Evolutionary conservation across 2,888 invertebrate species (phyloP), one percentile per base, ranked within the genome.

Genomic region (Chrysolina oricalcia): DNA sequence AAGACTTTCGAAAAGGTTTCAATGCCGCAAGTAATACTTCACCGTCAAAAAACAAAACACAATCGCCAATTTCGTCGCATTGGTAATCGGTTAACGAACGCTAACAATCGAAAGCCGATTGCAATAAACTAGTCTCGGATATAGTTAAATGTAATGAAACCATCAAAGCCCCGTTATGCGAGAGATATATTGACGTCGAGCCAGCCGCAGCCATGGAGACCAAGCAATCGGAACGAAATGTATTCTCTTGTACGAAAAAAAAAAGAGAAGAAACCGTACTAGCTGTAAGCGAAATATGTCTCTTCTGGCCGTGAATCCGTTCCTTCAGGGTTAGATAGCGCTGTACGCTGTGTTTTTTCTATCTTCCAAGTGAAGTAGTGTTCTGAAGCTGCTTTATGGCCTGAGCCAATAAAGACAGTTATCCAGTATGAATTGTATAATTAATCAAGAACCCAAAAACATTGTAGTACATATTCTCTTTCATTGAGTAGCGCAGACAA

Each of bases 151-250:
- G 21, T 56, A 56, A 56, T 56, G 13, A 56, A 56, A 48, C 4
- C 21, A 56, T 56, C 53, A 21, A 21, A 56, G 23, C 21, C 19
- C 56, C 56, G 56, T 56, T 56, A 56, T 13, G 21, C 19, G 4
- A 56, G 10, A 56, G 21, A 48, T 48, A 48, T n/a, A 6, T 48
- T 48, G 15, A 13, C 15, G 5, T 56, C 11, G 56, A 21, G 10
- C 56, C 21, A 56, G 23, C 23, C 56, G n/a, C n/a, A 56, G 21
- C 15, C 23, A 63, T 17, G 3, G 35, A 59, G 59, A 62, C 69
- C 50, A 46, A 74, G 67, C 70, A 62, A 67, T 48, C 70, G 21
- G 66, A 70, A 66, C 59, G 59, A 59, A 74, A 74, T 74, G 66
- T 70, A 46, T 63, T n/a, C 59, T 43, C 19, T 17, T 70, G 46